These are phyloP conservation scores for Darevskia nairensis DNA, from an alignment of 2,797 vertebrate genomes.

Conservation along the genomic window DNA sequence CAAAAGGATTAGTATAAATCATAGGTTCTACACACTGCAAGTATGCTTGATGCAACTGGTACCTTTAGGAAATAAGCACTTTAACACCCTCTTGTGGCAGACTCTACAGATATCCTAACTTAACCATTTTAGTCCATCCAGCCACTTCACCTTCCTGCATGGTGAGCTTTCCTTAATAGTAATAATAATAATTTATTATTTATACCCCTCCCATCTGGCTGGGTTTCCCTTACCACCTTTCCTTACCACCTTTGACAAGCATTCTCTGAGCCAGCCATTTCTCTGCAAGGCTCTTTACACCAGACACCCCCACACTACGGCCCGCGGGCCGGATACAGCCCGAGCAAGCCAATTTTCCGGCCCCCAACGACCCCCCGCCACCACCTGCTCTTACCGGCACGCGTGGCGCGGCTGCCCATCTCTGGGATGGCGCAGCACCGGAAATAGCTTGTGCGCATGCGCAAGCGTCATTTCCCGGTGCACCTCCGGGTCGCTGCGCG, in stretches of 20 bases:
- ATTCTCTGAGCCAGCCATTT: background rate
- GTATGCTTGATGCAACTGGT: background rate
- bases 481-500: too few species aligned
- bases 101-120: background rate
- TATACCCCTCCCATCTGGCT: too few species aligned
- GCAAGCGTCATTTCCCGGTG: too few species aligned
- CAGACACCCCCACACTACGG: too few species aligned
- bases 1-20: background rate
- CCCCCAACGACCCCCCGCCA: too few species aligned
- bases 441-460: too few species aligned
- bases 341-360: too few species aligned
- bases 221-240: background rate
- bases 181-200: too few species aligned
- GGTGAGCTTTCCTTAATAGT: background rate
- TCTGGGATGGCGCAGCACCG: too few species aligned
- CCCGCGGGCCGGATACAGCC: too few species aligned
- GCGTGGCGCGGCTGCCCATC: too few species aligned
- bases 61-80: background rate
- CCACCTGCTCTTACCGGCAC: too few species aligned
- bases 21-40: background rate
- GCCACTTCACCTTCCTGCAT: background rate
- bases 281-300: background rate
- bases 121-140: background rate
- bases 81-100: slow-evolving; percentile 34
- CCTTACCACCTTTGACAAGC: background rate